Conservation (phyloP, 2,113 vertebrate genomes). For the Sphyrna mokarran region DNA sequence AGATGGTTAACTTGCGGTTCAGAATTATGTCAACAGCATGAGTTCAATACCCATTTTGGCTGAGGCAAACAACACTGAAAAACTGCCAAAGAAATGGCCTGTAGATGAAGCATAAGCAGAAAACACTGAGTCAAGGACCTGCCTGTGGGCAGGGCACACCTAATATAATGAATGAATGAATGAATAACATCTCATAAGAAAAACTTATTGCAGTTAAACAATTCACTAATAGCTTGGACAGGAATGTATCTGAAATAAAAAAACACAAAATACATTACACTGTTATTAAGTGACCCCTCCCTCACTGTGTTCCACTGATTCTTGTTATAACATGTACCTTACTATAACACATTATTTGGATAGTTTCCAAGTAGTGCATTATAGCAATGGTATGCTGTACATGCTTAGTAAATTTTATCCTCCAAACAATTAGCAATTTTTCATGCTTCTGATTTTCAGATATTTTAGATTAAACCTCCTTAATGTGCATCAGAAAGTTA, state of each 20-base stretch:
- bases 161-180: not conserved
- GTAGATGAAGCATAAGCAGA: not conserved
- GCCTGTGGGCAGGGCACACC: not conserved
- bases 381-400: conserved; percentile 29
- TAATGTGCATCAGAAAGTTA: conserved; percentile 14
- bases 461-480: conserved; percentile 30
- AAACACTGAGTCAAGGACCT: not conserved
- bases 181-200: not conserved
- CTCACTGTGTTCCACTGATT: not conserved
- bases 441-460: conserved; percentile 35
- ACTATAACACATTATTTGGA: conserved; percentile 20
- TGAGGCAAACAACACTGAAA: too few species aligned
- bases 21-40: not conserved
- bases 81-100: not conserved
- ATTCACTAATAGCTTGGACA: not conserved
- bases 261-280: not conserved
- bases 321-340: conserved; percentile 30
- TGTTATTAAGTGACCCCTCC: not conserved
- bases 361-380: conserved; percentile 18
- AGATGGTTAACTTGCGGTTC: not conserved
- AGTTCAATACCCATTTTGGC: too few species aligned
- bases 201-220: not conserved
- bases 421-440: conserved; percentile 30
- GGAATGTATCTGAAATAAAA: not conserved
- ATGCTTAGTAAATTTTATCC: conserved; percentile 31